phyloP scores from a whole-genome alignment of 2,113 vertebrate genomes.

The Ophthalmolycus amberensis region DNA sequence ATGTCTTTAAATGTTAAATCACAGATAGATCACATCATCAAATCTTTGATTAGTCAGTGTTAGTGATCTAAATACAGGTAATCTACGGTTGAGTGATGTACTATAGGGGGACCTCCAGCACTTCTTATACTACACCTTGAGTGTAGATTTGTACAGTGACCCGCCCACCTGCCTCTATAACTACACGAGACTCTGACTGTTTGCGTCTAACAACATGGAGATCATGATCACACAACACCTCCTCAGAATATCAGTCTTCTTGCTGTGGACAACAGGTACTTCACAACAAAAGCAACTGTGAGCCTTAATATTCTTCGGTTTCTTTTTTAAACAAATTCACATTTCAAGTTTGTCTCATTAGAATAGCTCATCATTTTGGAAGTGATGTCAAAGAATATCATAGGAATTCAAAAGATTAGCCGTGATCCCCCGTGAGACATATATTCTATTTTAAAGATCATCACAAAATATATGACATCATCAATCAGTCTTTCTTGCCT shows the following conservation, averaged over 20 bases:
- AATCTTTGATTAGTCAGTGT: neutral
- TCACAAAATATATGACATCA: no score
- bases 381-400: neutral
- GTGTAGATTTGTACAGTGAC: neutral
- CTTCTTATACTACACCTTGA: neutral
- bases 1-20: neutral
- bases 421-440: neutral
- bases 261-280: conserved; percentile 29
- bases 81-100: neutral
- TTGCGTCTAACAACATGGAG: conserved; percentile 8
- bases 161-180: conserved; percentile 10
- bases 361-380: neutral
- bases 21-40: neutral
- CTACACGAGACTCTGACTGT: no score
- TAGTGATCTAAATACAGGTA: neutral
- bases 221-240: accelerated
- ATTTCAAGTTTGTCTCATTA: neutral
- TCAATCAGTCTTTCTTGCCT: no score
- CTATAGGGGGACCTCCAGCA: neutral
- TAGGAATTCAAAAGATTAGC: no score
- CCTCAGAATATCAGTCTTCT: neutral
- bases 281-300: neutral
- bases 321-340: no score
- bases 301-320: no score
- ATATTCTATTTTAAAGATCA: no score